A percentile compares a stretch with the other conserved stretches of the same genome.
Conservation (phyloP, 2,113 vertebrate species). For the Oreochromis niloticus region DNA sequence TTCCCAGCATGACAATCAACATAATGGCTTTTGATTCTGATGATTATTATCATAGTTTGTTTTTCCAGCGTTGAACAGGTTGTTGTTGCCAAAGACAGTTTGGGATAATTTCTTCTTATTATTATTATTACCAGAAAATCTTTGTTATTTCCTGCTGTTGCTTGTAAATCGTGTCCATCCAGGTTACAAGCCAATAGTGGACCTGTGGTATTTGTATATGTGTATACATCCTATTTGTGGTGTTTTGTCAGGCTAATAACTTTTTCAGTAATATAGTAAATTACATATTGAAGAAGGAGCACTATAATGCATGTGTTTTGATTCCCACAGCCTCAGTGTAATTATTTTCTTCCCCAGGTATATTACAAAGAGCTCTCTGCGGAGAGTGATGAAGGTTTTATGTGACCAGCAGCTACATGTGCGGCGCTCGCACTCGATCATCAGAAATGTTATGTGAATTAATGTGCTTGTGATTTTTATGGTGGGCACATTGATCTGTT, state of each 20-base stretch:
- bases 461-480: not conserved
- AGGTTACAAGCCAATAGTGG: not conserved
- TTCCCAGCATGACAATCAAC: not conserved
- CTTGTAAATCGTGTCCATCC: not conserved
- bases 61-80: not conserved
- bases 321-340: not conserved
- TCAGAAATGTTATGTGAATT: not conserved
- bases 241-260: not conserved
- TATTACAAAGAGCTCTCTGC: not conserved
- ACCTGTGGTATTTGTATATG: not conserved
- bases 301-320: not conserved
- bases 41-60: accelerated
- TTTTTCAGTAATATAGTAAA: not conserved
- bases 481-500: not conserved
- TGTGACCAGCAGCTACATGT: not conserved
- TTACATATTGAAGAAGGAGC: not conserved
- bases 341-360: not conserved
- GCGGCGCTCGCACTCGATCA: not conserved
- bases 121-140: not conserved
- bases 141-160: not conserved
- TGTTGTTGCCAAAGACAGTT: not conserved
- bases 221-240: accelerated
- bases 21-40: accelerated
- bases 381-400: not conserved
- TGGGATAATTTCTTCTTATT: accelerated